Evolutionary conservation across 2,797 vertebrate species (phyloP), one percentile per base, ranked within the genome.

Genomic region (Lateolabrax maculatus): DNA sequence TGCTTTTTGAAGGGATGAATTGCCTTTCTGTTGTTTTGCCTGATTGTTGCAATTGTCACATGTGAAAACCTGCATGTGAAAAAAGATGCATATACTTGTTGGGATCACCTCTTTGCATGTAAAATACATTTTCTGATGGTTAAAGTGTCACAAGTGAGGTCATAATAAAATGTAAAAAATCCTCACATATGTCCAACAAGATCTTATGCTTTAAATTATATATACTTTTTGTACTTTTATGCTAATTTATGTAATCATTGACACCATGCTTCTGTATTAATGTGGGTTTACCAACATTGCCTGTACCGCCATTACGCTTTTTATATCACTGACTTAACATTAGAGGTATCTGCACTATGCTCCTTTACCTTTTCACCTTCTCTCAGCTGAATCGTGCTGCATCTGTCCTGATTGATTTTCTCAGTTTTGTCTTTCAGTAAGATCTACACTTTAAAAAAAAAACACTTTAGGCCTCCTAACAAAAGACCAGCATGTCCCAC

Each of bases 361-460:
- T 52, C 64, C 48, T 44, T 71, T 51, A 83, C 55, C 76, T 78
- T 71, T 68, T 77, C 77, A 79, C 69, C 66, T 77, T 10, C 37
- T 51, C 31, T 56, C 72, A n/a, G 39, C 43, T 29, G 39, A 68
- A 63, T 55, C 53, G 18, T 6, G 49, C 5, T 11, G 43, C 16
- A 23, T 29, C 64, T 46, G 39, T 27, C 64, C 9, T 31, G 6
- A 80, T 68, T 71, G 73, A 90, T 84, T 80, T 55, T 44, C 18
- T 55, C 55, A 34, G 39, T 13, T 19, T 66, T 52, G 51, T 49
- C 49, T 25, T 3, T 55, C 27, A 34, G 15, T 53, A 7, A 58
- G 19, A 41, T n/a, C 25, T n/a, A 15, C 37, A 29, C 16, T 58
- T 49, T 10, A 2, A 25, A 67, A 57, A 65, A 12, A 19, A 8